A percentile compares a stretch with the other conserved stretches of the same genome.
phyloP scores from a whole-genome alignment of 2,113 vertebrate species.

The Pollachius pollachius region DNA sequence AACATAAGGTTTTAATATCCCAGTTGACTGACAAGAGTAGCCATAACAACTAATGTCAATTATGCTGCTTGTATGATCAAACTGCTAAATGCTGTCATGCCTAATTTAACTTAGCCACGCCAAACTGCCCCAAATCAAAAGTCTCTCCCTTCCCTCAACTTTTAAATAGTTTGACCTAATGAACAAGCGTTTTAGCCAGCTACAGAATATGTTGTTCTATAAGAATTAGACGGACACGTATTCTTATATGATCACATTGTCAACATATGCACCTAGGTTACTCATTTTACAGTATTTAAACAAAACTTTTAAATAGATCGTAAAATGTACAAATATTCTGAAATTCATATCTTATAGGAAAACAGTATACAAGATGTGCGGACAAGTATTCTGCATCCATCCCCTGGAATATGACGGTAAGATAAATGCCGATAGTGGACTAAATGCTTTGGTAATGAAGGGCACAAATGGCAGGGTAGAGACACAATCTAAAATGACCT shows the following conservation, averaged over 20 bases:
- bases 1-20: too few species aligned
- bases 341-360: not conserved
- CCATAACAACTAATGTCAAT: too few species aligned
- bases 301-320: not conserved
- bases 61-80: too few species aligned
- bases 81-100: too few species aligned
- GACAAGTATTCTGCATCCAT: not conserved
- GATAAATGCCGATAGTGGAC: not conserved
- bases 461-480: too few species aligned
- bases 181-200: not conserved
- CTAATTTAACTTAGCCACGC: too few species aligned
- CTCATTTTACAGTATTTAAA: constrained; percentile 22
- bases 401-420: not conserved
- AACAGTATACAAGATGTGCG: not conserved
- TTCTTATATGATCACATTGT: not conserved
- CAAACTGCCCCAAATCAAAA: too few species aligned
- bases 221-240: constrained; percentile 3
- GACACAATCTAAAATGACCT: too few species aligned
- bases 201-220: not conserved
- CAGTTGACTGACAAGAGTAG: too few species aligned
- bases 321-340: constrained; percentile 1
- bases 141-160: too few species aligned
- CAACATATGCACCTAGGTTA: constrained; percentile 16
- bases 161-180: too few species aligned
- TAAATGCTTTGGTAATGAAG: not conserved